Conservation (phyloP, 2,888 invertebrate genomes). For the Dynastes maya region DNA sequence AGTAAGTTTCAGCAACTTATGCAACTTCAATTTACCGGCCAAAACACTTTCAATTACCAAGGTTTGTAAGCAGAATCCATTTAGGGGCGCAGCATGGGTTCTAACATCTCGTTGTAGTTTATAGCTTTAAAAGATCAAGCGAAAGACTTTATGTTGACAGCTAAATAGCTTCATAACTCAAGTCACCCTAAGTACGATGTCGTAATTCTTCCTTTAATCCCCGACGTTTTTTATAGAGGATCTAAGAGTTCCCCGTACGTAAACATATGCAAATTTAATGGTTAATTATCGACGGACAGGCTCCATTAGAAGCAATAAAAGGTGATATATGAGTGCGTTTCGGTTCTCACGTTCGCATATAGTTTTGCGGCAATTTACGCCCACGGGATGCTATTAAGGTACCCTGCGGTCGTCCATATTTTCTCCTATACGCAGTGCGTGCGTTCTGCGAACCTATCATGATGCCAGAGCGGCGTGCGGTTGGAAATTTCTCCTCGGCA, state of each 20-base stretch:
- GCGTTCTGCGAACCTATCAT: not conserved
- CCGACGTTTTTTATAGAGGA: not conserved
- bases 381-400: slow-evolving; percentile 21
- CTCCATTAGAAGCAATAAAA: slow-evolving; percentile 42
- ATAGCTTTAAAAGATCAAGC: not conserved
- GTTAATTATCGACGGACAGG: slow-evolving; percentile 29
- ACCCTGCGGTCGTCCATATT: slow-evolving; percentile 15
- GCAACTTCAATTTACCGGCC: no score
- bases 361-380: slow-evolving; percentile 25
- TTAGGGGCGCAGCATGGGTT: no score
- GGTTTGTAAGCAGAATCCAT: no score
- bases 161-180: slow-evolving; percentile 17
- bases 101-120: no score
- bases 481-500: not conserved
- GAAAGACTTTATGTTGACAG: slow-evolving; percentile 10
- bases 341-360: slow-evolving; percentile 23
- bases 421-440: slow-evolving; percentile 1
- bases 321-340: slow-evolving; percentile 30
- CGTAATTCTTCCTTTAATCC: slow-evolving; percentile 18
- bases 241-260: not conserved
- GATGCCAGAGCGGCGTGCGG: not conserved
- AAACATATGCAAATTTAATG: slow-evolving; percentile 40
- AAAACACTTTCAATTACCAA: no score
- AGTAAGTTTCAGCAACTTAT: no score
- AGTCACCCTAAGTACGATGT: not conserved